phyloP scores from a whole-genome alignment of 2,888 invertebrate species.

The Merodon equestris region DNA sequence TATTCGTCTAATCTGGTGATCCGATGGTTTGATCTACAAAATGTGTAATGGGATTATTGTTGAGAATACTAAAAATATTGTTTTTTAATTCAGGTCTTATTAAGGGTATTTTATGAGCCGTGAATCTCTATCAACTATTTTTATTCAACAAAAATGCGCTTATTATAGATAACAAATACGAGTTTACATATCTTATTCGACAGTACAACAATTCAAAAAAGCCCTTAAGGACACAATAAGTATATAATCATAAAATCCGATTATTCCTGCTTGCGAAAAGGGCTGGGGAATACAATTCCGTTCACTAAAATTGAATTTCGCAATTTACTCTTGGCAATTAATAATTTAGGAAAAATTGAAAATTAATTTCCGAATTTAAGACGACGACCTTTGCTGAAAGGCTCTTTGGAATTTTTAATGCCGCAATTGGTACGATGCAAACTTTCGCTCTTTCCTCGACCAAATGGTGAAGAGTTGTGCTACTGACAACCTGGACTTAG shows the following conservation, averaged over 20 bases:
- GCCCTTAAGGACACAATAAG: constrained; percentile 50
- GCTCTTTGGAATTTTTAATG: constrained; percentile 66
- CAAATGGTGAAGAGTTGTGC: neutral
- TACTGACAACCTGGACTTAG: neutral
- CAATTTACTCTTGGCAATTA: constrained; percentile 78
- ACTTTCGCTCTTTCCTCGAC: constrained; percentile 43
- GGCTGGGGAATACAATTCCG: constrained; percentile 12
- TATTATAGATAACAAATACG: no score
- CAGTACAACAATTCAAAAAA: neutral
- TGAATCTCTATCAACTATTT: constrained; percentile 9
- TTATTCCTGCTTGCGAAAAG: constrained; percentile 35
- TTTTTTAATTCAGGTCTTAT: constrained; percentile 4
- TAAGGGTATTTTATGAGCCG: constrained; percentile 3
- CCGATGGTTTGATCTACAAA: constrained; percentile 38
- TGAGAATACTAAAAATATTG: constrained; percentile 41
- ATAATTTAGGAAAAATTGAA: constrained; percentile 79
- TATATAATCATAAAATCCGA: constrained; percentile 64
- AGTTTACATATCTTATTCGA: no score
- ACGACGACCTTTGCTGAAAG: constrained; percentile 61
- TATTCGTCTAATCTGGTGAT: constrained; percentile 55
- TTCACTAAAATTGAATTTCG: constrained; percentile 78
- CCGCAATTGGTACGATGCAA: constrained; percentile 15
- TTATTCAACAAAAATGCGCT: constrained; percentile 4
- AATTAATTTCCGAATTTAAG: constrained; percentile 76
- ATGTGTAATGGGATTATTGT: constrained; percentile 57